Conservation (phyloP, 2,888 invertebrate genomes). For the Ctenicera cuprea region DNA sequence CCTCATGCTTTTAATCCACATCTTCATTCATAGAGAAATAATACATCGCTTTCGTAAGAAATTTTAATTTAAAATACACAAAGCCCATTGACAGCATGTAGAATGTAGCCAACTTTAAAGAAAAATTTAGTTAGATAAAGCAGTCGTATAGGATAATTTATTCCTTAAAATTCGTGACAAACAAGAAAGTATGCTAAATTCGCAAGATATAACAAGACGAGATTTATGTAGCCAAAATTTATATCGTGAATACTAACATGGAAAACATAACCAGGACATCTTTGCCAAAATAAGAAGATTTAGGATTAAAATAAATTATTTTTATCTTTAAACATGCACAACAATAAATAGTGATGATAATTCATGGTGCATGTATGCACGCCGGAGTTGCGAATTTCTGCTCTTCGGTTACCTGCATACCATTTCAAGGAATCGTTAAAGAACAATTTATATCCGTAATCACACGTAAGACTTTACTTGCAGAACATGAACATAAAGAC, state of each 20-base stretch:
- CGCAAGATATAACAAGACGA: no score
- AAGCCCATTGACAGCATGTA: no score
- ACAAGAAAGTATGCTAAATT: no score
- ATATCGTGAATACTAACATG: neutral
- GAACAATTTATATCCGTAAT: conserved; percentile 38
- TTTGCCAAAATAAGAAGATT: conserved; percentile 9
- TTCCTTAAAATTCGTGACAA: no score
- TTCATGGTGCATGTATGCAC: conserved; percentile 9
- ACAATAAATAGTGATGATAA: conserved; percentile 32
- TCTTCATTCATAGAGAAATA: no score
- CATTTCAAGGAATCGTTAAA: conserved; percentile 37
- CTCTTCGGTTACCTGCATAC: conserved; percentile 35
- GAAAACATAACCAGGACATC: neutral
- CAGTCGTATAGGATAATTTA: no score
- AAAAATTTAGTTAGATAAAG: no score
- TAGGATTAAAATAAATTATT: conserved; percentile 28
- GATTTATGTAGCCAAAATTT: no score
- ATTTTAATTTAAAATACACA: no score
- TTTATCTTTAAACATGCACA: conserved; percentile 10
- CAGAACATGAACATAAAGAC: conserved; percentile 31
- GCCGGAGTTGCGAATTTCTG: conserved; percentile 22
- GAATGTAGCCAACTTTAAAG: no score
- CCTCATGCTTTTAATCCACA: no score
- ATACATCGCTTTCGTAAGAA: no score
- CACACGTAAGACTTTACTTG: conserved; percentile 35